A percentile compares a stretch with the other conserved stretches of the same genome.
Evolutionary conservation across 1,140 invertebrate species (phyloP).

Genomic region (Drosophila arawakana): DNA sequence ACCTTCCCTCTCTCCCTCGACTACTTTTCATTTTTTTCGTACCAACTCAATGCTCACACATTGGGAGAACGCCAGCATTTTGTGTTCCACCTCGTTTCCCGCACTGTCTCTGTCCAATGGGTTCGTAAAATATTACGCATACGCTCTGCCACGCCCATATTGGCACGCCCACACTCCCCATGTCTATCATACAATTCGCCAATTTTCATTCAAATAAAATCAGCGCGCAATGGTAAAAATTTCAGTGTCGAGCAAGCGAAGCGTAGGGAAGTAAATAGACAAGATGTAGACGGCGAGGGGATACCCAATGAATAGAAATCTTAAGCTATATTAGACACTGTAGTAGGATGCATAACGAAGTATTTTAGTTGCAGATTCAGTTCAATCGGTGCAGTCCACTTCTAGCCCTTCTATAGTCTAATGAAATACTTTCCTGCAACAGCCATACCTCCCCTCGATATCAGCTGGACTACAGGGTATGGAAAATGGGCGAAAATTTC

Average conservation of each 20-base stretch:
- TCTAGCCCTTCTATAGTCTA: not conserved
- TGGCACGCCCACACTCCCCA: slow-evolving; percentile 57
- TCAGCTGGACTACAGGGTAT: slow-evolving; percentile 6
- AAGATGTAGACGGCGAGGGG: too few relatives aligned
- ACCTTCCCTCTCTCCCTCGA: too few relatives aligned
- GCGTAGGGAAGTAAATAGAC: not conserved
- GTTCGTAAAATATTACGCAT: slow-evolving; percentile 75
- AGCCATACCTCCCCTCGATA: not conserved
- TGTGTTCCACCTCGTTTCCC: not conserved
- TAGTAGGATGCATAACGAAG: too few relatives aligned
- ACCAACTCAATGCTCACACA: slow-evolving; percentile 11
- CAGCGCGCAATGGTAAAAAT: slow-evolving; percentile 54
- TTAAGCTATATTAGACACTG: too few relatives aligned
- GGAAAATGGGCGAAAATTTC: slow-evolving; percentile 68
- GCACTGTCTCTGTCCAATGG: slow-evolving; percentile 14
- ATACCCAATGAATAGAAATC: too few relatives aligned
- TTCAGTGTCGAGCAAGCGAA: slow-evolving; percentile 14
- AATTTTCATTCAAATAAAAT: slow-evolving; percentile 83
- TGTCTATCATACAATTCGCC: slow-evolving; percentile 80
- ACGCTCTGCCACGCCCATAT: slow-evolving; percentile 60
- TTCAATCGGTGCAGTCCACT: too few relatives aligned
- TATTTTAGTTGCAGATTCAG: too few relatives aligned
- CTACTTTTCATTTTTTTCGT: not conserved
- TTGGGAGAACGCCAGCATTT: slow-evolving; percentile 27
- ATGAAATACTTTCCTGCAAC: too few relatives aligned